Evolutionary conservation across 2,888 invertebrate species (phyloP), one percentile per base, ranked within the genome.

Genomic region (Lasius fuliginosus): DNA sequence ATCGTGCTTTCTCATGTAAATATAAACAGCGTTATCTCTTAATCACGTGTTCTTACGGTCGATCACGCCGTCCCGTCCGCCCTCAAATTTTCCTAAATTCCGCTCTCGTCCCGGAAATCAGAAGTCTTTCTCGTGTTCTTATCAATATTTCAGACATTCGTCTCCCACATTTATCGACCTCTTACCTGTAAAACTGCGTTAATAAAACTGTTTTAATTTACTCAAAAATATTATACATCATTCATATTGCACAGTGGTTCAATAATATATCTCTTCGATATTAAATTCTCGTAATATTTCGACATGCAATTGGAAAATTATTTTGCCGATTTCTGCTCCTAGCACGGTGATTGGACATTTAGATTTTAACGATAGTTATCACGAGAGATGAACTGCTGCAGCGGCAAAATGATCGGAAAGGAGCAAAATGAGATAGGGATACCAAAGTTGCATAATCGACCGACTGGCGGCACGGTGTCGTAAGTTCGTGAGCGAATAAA

Each of bases 401-500:
- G 23, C 30, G 68, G 73, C 56, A 83, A 69, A 71, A 86, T 85
- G 56, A 53, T 6, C 46, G 64, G 64, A 84, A 74, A 81, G 71
- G 74, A 82, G 82, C 77, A 81, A 84, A 82, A 84, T 64, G 65
- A 83, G 65, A 71, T 60, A 79, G 79, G 82, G 68, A 81, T n/a
- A 65, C 75, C 84, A 33, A 87, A 88, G 90, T 91, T 88, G 91
- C 91, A 93, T 92, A 92, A 92, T 92, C 92, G 90, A 88, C 79
- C 86, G 86, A 92, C 87, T 85, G 88, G 89, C 85, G 71, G 88
- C 75, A 85, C 84, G 87, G 88, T 89, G 90, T 89, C 89, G 91
- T 87, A 91, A 92, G 89, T 90, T 90, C 87, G 87, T 86, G 83
- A 90, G 82, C 88, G 91, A 92, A 92, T 92, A 92, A 92, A 92